phyloP scores from a whole-genome alignment of 2,888 invertebrate species.

The Archips crataeganus region DNA sequence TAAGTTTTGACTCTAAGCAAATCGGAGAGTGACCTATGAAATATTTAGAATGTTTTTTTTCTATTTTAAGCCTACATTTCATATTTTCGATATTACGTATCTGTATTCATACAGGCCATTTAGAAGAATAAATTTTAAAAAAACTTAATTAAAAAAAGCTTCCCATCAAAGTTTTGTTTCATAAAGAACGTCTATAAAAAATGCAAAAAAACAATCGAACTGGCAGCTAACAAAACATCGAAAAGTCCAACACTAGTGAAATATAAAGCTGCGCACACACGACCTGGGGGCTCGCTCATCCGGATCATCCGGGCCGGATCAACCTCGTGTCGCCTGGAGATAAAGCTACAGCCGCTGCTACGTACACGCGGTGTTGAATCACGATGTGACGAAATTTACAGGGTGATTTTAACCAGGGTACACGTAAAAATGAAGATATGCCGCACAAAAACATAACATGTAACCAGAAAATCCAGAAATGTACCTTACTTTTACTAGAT shows the following conservation, averaged over 20 bases:
- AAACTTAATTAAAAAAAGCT: too few species aligned
- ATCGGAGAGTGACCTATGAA: too few species aligned
- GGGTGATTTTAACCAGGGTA: conserved; percentile 15
- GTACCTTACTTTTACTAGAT: too few species aligned
- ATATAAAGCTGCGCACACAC: conserved; percentile 53
- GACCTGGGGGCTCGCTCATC: conserved; percentile 70
- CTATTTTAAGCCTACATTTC: too few species aligned
- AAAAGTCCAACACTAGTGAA: conserved; percentile 38
- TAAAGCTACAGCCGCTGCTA: conserved; percentile 61
- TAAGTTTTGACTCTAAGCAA: too few species aligned
- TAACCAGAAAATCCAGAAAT: too few species aligned
- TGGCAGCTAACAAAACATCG: conserved; percentile 11
- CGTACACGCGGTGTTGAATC: conserved; percentile 27
- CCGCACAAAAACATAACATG: too few species aligned
- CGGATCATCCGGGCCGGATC: conserved; percentile 81
- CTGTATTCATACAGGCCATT: too few species aligned
- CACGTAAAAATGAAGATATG: not conserved
- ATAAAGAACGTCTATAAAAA: not conserved
- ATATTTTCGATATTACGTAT: too few species aligned
- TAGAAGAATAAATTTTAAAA: too few species aligned
- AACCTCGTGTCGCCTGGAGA: conserved; percentile 81
- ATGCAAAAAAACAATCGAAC: conserved; percentile 6
- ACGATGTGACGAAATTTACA: conserved; percentile 36
- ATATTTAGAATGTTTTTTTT: too few species aligned
- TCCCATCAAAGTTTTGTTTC: not conserved